These are phyloP conservation scores for Eptesicus fuscus DNA, from an alignment of 2,113 vertebrate species.

Conservation along the genomic window DNA sequence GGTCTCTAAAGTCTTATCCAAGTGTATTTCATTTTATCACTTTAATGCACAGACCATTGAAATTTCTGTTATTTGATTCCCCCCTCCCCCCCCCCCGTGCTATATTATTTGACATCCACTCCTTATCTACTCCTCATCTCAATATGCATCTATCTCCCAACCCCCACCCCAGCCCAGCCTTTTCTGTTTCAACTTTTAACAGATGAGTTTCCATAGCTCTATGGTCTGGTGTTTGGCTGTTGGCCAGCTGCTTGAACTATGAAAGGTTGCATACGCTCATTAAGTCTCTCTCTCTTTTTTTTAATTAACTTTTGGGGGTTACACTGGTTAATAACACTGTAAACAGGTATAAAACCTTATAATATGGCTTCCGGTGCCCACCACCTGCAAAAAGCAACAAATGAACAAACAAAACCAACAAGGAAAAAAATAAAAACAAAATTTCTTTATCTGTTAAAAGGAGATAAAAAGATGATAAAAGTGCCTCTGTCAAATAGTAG, in stretches of 20 bases:
- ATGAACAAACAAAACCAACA: background rate
- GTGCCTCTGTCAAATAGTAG: background rate
- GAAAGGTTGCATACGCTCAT: background rate
- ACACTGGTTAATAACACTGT: background rate
- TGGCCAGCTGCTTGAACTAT: background rate
- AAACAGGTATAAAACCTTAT: background rate
- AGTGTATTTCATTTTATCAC: background rate
- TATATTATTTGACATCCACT: background rate
- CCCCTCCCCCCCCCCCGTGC: too few species aligned
- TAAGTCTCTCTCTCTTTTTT: background rate
- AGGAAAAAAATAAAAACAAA: background rate
- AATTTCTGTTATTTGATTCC: background rate
- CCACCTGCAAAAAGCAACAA: background rate
- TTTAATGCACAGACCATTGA: background rate
- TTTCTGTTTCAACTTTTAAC: constrained; percentile 9
- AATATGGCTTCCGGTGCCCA: background rate
- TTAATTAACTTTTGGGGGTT: background rate
- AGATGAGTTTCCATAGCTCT: background rate
- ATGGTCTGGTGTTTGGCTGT: background rate
- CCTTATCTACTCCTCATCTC: background rate
- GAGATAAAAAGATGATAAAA: background rate
- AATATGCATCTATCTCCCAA: background rate
- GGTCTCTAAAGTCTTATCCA: background rate
- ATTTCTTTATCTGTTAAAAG: background rate
- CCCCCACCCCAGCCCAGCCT: background rate